Percentiles rank a stretch among this genome's conserved stretches.
Conservation (phyloP, 2,113 vertebrate species). For the Lasiurus cinereus region DNA sequence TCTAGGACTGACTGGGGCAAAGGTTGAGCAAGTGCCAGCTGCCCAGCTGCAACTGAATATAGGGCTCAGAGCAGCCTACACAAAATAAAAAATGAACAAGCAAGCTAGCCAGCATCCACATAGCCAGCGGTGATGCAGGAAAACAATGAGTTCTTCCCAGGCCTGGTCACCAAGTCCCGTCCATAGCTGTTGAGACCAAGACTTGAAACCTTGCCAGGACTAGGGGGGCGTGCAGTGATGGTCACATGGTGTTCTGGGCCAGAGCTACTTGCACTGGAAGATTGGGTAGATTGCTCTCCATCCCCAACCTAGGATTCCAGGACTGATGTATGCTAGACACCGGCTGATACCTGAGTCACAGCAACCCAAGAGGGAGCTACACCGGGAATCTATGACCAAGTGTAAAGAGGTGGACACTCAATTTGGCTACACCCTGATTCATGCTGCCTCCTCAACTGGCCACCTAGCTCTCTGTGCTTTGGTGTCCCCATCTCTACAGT, state of each 20-base stretch:
- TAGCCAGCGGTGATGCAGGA: not conserved
- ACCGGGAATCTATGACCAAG: not conserved
- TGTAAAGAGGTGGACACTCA: not conserved
- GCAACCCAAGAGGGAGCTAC: not conserved
- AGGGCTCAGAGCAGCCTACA: slow-evolving; percentile 44
- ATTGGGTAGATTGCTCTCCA: not conserved
- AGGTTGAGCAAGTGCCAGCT: slow-evolving; percentile 48
- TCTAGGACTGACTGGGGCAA: slow-evolving; percentile 32
- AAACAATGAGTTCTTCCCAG: slow-evolving; percentile 64
- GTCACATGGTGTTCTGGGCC: slow-evolving; percentile 10
- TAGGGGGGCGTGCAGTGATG: not conserved
- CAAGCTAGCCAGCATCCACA: slow-evolving; percentile 59
- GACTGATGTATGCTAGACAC: not conserved
- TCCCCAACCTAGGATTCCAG: not conserved
- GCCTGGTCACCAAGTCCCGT: slow-evolving; percentile 66
- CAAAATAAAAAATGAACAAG: slow-evolving; percentile 46
- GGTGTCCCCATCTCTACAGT: not conserved
- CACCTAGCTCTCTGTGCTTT: not conserved
- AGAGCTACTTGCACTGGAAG: not conserved
- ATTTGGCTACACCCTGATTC: not conserved
- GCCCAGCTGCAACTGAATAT: slow-evolving; percentile 65
- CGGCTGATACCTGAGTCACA: not conserved
- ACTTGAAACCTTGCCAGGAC: slow-evolving; percentile 7
- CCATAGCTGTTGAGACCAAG: slow-evolving; percentile 60
- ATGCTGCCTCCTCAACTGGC: not conserved